Percentiles rank a stretch among this genome's conserved stretches.
Evolutionary conservation across 2,888 invertebrate genomes (phyloP).

Genomic region (Chelonus formosanus): DNA sequence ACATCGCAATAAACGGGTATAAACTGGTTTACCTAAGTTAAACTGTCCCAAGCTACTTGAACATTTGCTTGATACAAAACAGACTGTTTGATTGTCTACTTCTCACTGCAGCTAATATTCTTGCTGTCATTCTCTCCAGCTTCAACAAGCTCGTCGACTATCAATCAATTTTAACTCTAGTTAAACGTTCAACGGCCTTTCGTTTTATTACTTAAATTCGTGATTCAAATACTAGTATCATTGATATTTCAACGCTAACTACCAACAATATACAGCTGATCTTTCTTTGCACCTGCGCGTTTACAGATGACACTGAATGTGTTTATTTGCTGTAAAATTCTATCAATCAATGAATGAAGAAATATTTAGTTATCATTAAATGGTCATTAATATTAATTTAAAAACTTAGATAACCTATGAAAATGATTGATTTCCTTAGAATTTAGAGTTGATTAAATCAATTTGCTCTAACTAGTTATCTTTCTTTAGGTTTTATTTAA

Average conservation of each 20-base stretch:
- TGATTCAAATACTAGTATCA: not conserved
- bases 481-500: conserved; percentile 13
- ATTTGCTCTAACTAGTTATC: not conserved
- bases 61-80: conserved; percentile 2
- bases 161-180: conserved; percentile 6
- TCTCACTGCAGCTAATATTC: not conserved
- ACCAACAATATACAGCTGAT: conserved; percentile 17
- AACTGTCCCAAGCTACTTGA: conserved; percentile 7
- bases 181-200: conserved; percentile 6
- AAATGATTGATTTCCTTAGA: too few species aligned
- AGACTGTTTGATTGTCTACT: conserved; percentile 24
- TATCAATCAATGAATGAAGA: not conserved
- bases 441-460: too few species aligned
- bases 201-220: not conserved
- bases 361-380: too few species aligned
- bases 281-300: conserved; percentile 9
- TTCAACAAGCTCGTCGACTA: conserved; percentile 9
- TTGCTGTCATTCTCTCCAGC: conserved; percentile 5
- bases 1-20: too few species aligned
- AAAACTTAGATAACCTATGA: too few species aligned
- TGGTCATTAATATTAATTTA: too few species aligned
- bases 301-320: not conserved
- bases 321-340: not conserved
- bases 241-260: not conserved
- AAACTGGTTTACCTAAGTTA: conserved; percentile 14